Evolutionary conservation across 2,888 invertebrate genomes (phyloP).

Genomic region (Athalia cordata): DNA sequence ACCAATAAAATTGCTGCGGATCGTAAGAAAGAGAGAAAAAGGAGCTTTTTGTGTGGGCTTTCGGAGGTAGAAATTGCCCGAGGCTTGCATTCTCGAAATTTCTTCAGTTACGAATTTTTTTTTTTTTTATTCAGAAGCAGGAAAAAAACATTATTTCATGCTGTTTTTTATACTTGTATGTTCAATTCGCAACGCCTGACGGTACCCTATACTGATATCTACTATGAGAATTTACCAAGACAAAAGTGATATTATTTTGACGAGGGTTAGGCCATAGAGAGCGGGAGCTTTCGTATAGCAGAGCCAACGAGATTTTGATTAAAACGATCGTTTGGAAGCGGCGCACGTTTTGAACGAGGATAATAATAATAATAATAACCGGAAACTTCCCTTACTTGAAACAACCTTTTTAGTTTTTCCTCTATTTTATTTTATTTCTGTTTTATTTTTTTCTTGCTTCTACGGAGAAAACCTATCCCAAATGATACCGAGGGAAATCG

Average conservation of each 20-base stretch:
- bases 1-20: not conserved
- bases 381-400: not conserved
- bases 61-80: not conserved
- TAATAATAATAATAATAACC: not conserved
- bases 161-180: not conserved
- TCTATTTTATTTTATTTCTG: no score
- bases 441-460: no score
- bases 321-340: constrained; percentile 9
- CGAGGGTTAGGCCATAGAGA: constrained; percentile 4
- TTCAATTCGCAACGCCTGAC: not conserved
- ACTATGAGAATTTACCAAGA: not conserved
- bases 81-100: no score
- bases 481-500: no score
- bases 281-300: not conserved
- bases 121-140: not conserved
- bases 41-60: no score
- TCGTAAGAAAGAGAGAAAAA: no score
- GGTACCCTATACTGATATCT: not conserved
- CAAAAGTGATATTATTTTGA: constrained; percentile 26
- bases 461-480: no score
- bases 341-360: not conserved
- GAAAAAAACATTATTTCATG: not conserved
- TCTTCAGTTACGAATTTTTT: not conserved
- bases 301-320: constrained; percentile 23
- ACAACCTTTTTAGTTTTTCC: not conserved